Evolutionary conservation across 2,888 invertebrate species (phyloP).

Genomic region (Brachyopa scutellaris): DNA sequence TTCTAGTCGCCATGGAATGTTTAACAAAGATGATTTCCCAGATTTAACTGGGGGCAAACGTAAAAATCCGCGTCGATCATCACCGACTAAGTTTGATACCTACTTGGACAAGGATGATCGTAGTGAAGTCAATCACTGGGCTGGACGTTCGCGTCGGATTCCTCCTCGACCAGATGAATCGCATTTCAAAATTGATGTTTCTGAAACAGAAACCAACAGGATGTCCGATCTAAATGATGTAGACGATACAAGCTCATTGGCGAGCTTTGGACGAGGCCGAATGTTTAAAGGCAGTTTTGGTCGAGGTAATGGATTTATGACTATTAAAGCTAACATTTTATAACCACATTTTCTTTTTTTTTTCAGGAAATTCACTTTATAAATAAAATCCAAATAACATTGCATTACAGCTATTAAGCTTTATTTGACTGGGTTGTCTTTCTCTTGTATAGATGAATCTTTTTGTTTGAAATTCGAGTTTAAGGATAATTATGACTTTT

Average conservation of each 20-base stretch:
- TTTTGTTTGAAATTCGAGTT: not conserved
- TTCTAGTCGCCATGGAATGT: constrained; percentile 44
- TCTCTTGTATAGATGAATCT: not conserved
- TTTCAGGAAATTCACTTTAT: constrained; percentile 47
- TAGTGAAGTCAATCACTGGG: constrained; percentile 73
- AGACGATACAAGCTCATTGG: constrained; percentile 70
- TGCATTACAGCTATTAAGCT: not conserved
- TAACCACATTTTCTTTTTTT: not conserved
- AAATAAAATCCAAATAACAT: constrained; percentile 15
- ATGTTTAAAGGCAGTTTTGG: constrained; percentile 44
- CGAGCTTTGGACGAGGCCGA: constrained; percentile 74
- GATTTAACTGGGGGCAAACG: constrained; percentile 19
- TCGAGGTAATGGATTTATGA: constrained; percentile 28
- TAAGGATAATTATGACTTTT: not conserved
- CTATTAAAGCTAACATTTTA: not conserved
- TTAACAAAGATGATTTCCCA: constrained; percentile 44
- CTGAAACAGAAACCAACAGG: constrained; percentile 5
- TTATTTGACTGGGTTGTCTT: not conserved
- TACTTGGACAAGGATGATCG: constrained; percentile 52
- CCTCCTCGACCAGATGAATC: constrained; percentile 74
- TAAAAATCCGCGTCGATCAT: constrained; percentile 36
- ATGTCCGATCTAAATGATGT: constrained; percentile 61
- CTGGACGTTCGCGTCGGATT: constrained; percentile 72
- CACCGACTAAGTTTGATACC: not conserved
- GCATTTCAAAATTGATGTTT: constrained; percentile 72